Conservation (phyloP, 2,113 vertebrate species). For the Microcebus jonahi region DNA sequence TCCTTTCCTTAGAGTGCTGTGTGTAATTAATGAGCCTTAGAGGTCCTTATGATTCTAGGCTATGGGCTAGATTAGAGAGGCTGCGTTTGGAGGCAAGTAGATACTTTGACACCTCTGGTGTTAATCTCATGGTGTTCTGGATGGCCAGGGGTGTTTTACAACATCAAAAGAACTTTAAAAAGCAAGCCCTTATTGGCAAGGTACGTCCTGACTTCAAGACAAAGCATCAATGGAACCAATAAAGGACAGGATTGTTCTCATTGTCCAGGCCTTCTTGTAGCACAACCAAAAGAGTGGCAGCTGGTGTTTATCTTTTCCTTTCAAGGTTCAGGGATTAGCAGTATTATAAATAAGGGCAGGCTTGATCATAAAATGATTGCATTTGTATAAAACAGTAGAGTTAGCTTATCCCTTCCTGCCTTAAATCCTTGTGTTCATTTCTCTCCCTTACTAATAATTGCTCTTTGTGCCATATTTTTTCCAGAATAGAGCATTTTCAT, state of each 20-base stretch:
- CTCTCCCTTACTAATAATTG: too few species aligned
- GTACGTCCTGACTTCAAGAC: neutral
- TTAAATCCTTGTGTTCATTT: neutral
- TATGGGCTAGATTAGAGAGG: neutral
- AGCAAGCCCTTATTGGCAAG: neutral
- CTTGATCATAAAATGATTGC: neutral
- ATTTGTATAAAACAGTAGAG: neutral
- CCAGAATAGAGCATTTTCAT: neutral
- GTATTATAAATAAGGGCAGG: neutral
- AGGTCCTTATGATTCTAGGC: neutral
- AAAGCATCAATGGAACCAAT: neutral
- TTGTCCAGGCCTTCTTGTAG: neutral
- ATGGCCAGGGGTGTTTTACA: neutral
- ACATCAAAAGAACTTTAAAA: neutral
- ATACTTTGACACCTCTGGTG: neutral
- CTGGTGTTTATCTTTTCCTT: neutral
- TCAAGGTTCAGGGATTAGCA: neutral
- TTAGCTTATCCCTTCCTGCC: neutral
- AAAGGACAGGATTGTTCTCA: neutral
- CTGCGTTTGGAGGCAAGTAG: neutral
- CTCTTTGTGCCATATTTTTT: too few species aligned
- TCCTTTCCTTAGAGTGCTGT: neutral
- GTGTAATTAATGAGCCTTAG: neutral
- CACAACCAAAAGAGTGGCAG: neutral
- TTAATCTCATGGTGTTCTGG: neutral